Base-by-base conservation (phyloP, 2,888 invertebrate species). In the Gibbula magus region DNA sequence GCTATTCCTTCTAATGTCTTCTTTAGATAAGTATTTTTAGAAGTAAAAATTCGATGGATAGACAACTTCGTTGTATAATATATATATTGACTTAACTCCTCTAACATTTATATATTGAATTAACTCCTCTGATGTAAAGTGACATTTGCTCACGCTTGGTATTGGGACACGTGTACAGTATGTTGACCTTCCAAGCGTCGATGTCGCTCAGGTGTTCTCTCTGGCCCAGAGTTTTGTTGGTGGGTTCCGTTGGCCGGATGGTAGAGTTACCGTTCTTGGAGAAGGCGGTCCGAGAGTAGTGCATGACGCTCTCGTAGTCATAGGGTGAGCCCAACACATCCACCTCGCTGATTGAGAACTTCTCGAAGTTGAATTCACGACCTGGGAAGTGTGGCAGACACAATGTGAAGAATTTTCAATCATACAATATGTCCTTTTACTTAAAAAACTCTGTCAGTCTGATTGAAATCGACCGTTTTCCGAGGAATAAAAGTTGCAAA, bases 271-370 rank as follows among this genome's bases (percentile, higher is more conserved):
- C 87, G 77, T 87, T 89, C 78, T 79, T 83, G 39, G 84, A 83
- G 82, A 88, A 88, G 35, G 89, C 86, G 74, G 84, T 85, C 73
- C 85, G 86, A 20, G 87, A 87, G 79, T 89, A 89, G 76, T 89
- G 89, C 87, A 89, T 86, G 20, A 88, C 81, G 52, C 87, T 87
- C 0, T 83, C 87, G 35, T 88, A 89, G 79, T 89, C 89, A 75
- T 89, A 89, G 29, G 75, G 79, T n/a, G 85, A 83, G 5, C 86
- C 87, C n/a, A 88, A 79, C 0, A 86, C 87, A 79, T 87, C 85
- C 8, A 83, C 87, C 66, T 87, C 75, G 54, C 66, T 75, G 0
- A 79, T 52, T 22, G 84, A 74, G 16, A 86, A 73, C 61, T 86
- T 87, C 61, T 88, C 86, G 77, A 89, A 89, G 77, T 89, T 88